Evolutionary conservation across 2,797 vertebrate genomes (phyloP), one percentile per base, ranked within the genome.

Genomic region (Pseudotriccus pelzelni): DNA sequence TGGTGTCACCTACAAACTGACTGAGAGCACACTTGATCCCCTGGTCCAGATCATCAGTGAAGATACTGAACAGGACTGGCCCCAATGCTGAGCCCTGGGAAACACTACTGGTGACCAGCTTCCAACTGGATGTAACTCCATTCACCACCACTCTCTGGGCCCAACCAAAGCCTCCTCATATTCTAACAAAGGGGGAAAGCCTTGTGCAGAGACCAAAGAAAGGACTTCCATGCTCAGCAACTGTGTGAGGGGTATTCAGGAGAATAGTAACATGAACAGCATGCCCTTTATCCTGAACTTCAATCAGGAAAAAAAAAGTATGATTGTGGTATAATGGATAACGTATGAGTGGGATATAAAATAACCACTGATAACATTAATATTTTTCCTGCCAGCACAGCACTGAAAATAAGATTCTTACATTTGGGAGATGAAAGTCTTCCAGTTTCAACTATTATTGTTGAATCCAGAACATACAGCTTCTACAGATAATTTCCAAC

Each of bases 11-110:
- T 69, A 8, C 3, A 14, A 36, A 63, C 5, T 63, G 17, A 4
- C 14, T 21, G 28, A 58, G 24, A 4, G 0, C 4, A 24, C 28
- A 55, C 25, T 36, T 0, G 0, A 49, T 21, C 5, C 3, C 18
- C 32, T 20, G 1, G 2, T 37, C 9, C 34, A 58, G 10, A 10
- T 44, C 14, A 55, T 1, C 28, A 27, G 0, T 19, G 12, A 59
- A 36, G 23, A 12, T 7, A 59, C 6, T 34, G 24, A 78, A 78
- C 6, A 75, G 21, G 12, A 69, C 12, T 14, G 10, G 24, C 1
- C 1, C 4, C 23, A 22, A 1, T 2, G 23, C 4, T 27, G 28
- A 55, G 44, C 12, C 56, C 18, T 14, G 9, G 1, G 6, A 14
- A 88, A 34, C 20, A 41, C 12, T 9, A 27, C 5, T 17, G 27